A percentile compares a stretch with the other conserved stretches of the same genome.
Conservation (phyloP, 2,888 invertebrate species). For the Cataglyphis cursor region DNA sequence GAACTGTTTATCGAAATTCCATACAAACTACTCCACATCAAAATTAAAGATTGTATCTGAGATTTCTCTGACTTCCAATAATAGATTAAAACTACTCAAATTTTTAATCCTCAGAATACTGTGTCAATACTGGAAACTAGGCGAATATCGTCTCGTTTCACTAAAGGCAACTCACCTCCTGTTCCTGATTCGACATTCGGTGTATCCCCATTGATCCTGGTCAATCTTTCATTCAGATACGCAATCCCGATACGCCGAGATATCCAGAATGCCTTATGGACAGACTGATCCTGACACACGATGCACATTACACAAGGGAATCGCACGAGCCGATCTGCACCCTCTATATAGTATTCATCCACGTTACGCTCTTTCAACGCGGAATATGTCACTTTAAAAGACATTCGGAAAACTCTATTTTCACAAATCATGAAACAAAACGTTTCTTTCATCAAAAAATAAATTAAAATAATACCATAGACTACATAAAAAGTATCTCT, state of each 20-base stretch:
- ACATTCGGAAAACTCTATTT: conserved; percentile 8
- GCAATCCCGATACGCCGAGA: conserved; percentile 74
- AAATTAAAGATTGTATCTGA: background rate
- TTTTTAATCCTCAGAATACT: conserved; percentile 21
- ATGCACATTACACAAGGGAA: conserved; percentile 72
- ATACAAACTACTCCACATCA: background rate
- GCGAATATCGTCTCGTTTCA: conserved; percentile 23
- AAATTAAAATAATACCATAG: conserved; percentile 1
- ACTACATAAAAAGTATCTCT: background rate
- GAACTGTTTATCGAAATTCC: background rate
- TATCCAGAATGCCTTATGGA: conserved; percentile 77
- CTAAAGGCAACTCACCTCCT: conserved; percentile 27
- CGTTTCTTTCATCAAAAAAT: background rate
- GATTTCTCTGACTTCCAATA: background rate
- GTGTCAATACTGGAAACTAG: background rate
- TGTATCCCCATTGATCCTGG: conserved; percentile 76
- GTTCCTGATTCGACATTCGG: conserved; percentile 70
- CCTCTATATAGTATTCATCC: conserved; percentile 42
- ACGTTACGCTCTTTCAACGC: conserved; percentile 29
- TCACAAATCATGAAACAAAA: background rate
- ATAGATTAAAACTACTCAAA: background rate
- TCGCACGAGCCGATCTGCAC: conserved; percentile 46
- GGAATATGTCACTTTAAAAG: conserved; percentile 50
- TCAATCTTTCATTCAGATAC: conserved; percentile 81
- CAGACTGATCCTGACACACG: conserved; percentile 80